Evolutionary conservation across 2,113 vertebrate genomes (phyloP).

Genomic region (Acrocephalus kingi): DNA sequence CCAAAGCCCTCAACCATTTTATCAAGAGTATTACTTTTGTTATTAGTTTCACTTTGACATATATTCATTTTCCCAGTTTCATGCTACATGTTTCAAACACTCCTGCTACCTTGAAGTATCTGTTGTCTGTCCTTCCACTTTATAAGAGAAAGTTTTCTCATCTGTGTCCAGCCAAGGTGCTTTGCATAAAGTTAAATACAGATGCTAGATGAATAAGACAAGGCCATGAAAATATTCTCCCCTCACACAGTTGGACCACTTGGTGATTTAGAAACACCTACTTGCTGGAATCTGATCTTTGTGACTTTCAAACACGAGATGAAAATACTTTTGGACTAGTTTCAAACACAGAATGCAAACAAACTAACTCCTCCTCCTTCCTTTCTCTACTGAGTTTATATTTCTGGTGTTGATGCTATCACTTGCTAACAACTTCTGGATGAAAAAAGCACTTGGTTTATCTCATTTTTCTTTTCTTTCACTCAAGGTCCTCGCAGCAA

Average conservation of each 20-base stretch:
- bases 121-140: background rate
- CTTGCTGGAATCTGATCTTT: background rate
- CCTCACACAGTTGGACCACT: background rate
- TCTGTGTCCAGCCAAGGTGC: background rate
- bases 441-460: background rate
- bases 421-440: background rate
- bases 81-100: background rate
- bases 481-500: background rate
- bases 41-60: background rate
- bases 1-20: background rate
- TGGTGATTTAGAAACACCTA: background rate
- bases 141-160: background rate
- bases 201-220: background rate
- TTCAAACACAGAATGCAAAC: background rate
- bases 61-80: background rate
- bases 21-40: background rate
- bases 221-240: background rate
- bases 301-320: background rate
- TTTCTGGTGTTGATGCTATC: background rate
- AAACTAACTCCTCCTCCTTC: background rate
- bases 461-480: background rate
- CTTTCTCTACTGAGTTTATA: background rate
- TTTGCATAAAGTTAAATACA: background rate
- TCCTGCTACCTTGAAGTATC: background rate
- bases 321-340: background rate